Evolutionary conservation across 2,888 invertebrate genomes (phyloP), one percentile per base, ranked within the genome.

Genomic region (Callimorpha dominula): DNA sequence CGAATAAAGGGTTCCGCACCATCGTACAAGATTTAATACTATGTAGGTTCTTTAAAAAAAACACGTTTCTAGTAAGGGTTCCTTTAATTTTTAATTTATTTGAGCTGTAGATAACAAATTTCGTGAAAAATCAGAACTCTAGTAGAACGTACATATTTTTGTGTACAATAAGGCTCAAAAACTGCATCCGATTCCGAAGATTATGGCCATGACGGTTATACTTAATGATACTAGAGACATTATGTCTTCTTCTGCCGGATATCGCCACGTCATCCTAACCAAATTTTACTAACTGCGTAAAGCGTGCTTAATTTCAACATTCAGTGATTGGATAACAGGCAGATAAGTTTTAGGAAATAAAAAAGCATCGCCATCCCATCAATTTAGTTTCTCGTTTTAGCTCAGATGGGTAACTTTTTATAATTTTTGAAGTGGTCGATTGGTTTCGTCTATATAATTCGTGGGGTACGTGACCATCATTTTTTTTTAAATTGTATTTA

Each of bases 381-480:
- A 85, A 87, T 84, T 88, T 85, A 87, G 86, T 88, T 88, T 89
- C 90, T 88, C 88, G 85, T 86, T 88, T 89, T 87, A 89, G 90
- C 88, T 89, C 88, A 89, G 90, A 91, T 90, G 91, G 90, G 88
- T 86, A 81, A 86, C 86, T 94, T 94, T 92, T 92, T 93, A 91
- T 89, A 88, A 91, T 90, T 91, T 91, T 90, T 85, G 86, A 89
- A 88, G 88, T 88, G 86, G 88, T 89, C 89, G 88, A 88, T 90
- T 89, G 89, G 88, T 86, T 90, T 86, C 87, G 88, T 88, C 92
- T 90, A 92, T 93, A 90, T 92, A 93, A 93, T 93, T 94, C 92
- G 93, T 92, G 91, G 90, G 84, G 88, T 90, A 94, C 94, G 95
- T 94, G 94, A 94, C 92, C 84, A 91, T 91, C 86, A 86, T 89